These are phyloP conservation scores for Alentia gelatinosa DNA, from an alignment of 2,888 invertebrate species.

Conservation along the genomic window DNA sequence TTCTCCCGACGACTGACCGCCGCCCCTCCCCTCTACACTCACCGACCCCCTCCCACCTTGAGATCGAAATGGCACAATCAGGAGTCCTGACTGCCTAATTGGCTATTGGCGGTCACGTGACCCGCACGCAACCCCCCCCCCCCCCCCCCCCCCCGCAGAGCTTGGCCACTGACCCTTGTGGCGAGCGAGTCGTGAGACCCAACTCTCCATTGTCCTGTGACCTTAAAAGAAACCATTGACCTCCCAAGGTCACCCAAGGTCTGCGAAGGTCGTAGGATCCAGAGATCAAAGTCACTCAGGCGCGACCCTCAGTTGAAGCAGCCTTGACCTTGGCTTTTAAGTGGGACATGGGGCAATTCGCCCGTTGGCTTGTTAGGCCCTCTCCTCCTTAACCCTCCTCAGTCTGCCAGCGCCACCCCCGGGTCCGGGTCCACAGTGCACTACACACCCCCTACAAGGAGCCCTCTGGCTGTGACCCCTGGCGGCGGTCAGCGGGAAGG, in stretches of 20 bases:
- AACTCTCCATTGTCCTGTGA: background rate
- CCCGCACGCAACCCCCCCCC: background rate
- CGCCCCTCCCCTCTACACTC: background rate
- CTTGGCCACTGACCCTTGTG: background rate
- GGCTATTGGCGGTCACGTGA: background rate
- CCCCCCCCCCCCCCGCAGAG: background rate
- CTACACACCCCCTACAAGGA: no score
- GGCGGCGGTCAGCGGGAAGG: background rate
- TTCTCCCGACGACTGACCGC: background rate
- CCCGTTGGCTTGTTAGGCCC: background rate
- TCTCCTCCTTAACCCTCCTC: background rate
- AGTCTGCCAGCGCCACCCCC: background rate
- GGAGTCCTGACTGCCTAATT: background rate
- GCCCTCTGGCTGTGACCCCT: background rate
- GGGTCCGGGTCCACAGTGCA: no score
- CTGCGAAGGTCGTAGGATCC: background rate
- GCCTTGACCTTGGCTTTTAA: background rate
- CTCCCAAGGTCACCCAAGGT: background rate
- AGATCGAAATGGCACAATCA: background rate
- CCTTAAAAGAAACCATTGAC: background rate
- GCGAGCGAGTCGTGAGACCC: background rate
- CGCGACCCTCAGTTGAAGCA: background rate
- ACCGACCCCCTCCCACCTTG: background rate
- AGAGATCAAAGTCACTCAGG: conserved; percentile 19
- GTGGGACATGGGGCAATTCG: background rate